Conservation (phyloP, 2,888 invertebrate species). For the Melinopterus prodromus region DNA sequence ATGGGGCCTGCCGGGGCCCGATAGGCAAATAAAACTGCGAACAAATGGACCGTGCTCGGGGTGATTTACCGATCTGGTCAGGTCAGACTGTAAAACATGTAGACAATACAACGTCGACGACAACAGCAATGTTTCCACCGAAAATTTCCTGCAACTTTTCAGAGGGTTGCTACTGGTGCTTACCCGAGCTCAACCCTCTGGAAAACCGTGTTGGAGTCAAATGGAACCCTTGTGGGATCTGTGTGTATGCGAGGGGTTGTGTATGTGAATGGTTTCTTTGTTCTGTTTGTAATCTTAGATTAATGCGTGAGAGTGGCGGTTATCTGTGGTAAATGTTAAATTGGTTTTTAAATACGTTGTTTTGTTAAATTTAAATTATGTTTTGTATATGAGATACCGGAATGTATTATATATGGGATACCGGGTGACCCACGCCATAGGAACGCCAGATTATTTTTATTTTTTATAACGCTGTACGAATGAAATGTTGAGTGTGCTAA, state of each 20-base stretch:
- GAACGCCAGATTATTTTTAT: too few species aligned
- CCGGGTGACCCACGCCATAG: too few species aligned
- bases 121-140: neutral
- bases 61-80: conserved; percentile 48
- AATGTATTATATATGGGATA: too few species aligned
- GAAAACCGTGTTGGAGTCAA: neutral
- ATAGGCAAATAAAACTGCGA: conserved; percentile 52
- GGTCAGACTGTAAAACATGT: neutral
- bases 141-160: neutral
- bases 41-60: conserved; percentile 52
- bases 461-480: too few species aligned
- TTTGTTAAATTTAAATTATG: too few species aligned
- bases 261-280: too few species aligned
- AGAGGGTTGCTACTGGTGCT: neutral
- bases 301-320: too few species aligned
- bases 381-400: too few species aligned
- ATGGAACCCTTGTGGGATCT: neutral
- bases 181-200: neutral
- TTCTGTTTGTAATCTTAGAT: too few species aligned
- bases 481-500: too few species aligned
- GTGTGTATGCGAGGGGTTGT: neutral
- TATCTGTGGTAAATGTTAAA: too few species aligned
- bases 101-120: neutral
- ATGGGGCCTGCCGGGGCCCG: conserved; percentile 37
- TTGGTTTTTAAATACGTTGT: too few species aligned